Evolutionary conservation across 2,888 invertebrate genomes (phyloP).

Genomic region (Hipparchia semele): DNA sequence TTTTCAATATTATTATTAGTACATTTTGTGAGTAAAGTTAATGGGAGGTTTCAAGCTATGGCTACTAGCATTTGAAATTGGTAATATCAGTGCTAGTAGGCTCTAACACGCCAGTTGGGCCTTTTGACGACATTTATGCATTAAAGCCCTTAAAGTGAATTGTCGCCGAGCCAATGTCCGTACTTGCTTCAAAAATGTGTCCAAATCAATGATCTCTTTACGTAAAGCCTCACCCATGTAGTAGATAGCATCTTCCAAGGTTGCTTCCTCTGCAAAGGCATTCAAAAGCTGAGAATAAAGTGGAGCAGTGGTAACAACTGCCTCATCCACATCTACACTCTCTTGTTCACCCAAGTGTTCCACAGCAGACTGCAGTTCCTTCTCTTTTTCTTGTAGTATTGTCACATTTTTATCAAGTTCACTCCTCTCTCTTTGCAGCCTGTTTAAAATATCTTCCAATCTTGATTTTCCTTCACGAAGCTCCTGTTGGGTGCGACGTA

Average conservation of each 20-base stretch:
- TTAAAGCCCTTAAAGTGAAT: constrained; percentile 96
- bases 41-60: too few relatives aligned
- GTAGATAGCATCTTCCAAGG: constrained; percentile 99
- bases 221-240: constrained; percentile 98
- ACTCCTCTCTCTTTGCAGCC: constrained; percentile 89
- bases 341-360: constrained; percentile 90
- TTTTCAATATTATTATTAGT: too few relatives aligned
- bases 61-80: background rate
- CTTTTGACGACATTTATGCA: constrained; percentile 98
- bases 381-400: constrained; percentile 93
- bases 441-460: constrained; percentile 89
- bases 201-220: constrained; percentile 96
- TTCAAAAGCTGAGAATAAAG: constrained; percentile 97
- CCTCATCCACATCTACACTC: constrained; percentile 96
- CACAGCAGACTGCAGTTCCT: constrained; percentile 92
- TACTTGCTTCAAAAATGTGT: constrained; percentile 98
- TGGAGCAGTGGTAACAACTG: constrained; percentile 97
- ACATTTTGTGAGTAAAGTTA: too few relatives aligned
- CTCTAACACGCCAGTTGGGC: constrained; percentile 90
- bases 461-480: constrained; percentile 92
- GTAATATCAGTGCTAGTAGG: background rate
- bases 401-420: constrained; percentile 93
- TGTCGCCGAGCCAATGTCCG: constrained; percentile 97
- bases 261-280: constrained; percentile 98
- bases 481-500: constrained; percentile 93